These are phyloP conservation scores for Belgica antarctica DNA, from an alignment of 2,888 invertebrate genomes.

Conservation along the genomic window DNA sequence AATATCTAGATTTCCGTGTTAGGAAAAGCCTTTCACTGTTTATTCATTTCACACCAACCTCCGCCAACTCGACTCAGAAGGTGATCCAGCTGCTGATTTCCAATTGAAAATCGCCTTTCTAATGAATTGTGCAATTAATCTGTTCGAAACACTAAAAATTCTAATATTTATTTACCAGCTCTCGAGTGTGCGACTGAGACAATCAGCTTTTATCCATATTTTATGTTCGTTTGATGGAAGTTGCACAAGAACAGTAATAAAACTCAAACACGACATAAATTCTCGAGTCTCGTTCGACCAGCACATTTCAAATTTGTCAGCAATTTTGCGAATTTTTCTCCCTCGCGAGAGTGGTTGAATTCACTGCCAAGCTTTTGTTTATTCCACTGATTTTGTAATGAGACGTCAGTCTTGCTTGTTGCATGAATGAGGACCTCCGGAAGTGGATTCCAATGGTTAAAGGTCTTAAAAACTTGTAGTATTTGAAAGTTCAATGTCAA, in stretches of 20 bases:
- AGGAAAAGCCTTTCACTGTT: too few species aligned
- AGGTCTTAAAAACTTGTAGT: too few species aligned
- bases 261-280: constrained; percentile 13
- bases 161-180: background rate
- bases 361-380: background rate
- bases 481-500: too few species aligned
- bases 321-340: background rate
- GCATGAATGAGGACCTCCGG: too few species aligned
- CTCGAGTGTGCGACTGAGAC: background rate
- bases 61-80: background rate
- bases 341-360: background rate
- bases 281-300: background rate
- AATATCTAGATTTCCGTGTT: too few species aligned
- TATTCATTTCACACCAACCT: background rate
- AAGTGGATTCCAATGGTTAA: too few species aligned
- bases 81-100: background rate
- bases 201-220: background rate
- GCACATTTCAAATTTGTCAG: constrained; percentile 4
- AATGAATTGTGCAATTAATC: background rate
- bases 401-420: background rate
- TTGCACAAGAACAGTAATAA: background rate
- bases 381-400: background rate
- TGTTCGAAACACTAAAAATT: background rate
- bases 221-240: background rate
- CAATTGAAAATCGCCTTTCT: background rate